Base-by-base conservation (phyloP, 2,888 invertebrate species). In the Eulithis testata region DNA sequence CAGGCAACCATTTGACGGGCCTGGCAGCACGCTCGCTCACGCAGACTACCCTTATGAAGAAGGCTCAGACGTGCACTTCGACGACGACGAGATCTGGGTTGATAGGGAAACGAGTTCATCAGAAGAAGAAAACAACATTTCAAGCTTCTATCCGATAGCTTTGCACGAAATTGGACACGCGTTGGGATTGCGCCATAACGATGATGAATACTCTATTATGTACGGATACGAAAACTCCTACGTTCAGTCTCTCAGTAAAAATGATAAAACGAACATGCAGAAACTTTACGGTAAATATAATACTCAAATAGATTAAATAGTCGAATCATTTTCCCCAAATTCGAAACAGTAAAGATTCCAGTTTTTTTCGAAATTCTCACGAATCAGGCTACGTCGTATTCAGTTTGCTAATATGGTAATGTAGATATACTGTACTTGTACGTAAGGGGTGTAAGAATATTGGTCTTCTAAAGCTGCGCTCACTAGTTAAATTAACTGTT, bases 111-210 rank as follows among this genome's bases (percentile, higher is more conserved):
- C 40, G 40, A 40, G 8, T 31, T 0, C n/a, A 8, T 6, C 2
- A 27, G 51, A 44, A 7, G 21, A 50, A 52, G 27, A 49, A 7
- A 5, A 43, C 1, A 8, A n/a, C 40, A 21, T 50, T 6, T 12
- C 31, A 12, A 44, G 6, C 43, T 60, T 60, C 36, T 60, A 52
- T 8, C 43, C 43, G 4, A 36, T 44, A 52, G 52, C 52, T 4
- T 8, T 60, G 52, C 60, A 60, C 40, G 60, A 60, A 43, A 60
- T 60, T 36, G 60, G 60, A 14, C 60, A 60, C 44, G 31, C 52
- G 27, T n/a, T 60, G 11, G 60, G 60, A 8, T 11, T 60, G 31
- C n/a, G 36, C 3, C 52, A 60, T 44, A 21, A 44, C 5, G 3
- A 52, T 11, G 44, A 44, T 11, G 1, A n/a, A n/a, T 0, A 31